A percentile compares a stretch with the other conserved stretches of the same genome.
phyloP scores from a whole-genome alignment of 2,113 vertebrate genomes.

The Calyptommatus sinebrachiatus region DNA sequence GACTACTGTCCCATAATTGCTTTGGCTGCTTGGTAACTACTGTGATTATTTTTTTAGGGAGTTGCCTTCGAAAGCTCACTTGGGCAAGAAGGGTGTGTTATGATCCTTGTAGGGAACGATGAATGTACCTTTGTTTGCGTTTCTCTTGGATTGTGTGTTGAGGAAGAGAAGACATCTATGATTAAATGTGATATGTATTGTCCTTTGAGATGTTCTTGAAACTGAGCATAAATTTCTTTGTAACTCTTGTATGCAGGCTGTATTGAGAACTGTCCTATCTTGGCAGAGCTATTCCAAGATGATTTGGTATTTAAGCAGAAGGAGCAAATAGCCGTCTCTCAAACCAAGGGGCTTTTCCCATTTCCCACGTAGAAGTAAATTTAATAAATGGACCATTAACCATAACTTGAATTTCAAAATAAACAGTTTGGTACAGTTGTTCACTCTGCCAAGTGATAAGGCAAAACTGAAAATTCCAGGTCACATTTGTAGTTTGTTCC shows the following conservation, averaged over 20 bases:
- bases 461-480: neutral
- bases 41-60: neutral
- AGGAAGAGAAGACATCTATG: neutral
- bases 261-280: neutral
- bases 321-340: neutral
- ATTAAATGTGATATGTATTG: neutral
- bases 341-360: neutral
- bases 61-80: neutral
- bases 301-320: neutral
- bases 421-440: neutral
- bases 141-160: constrained; percentile 9
- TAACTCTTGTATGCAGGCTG: neutral
- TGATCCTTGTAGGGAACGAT: neutral
- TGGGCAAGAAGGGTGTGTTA: neutral
- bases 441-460: neutral
- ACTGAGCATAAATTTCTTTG: neutral
- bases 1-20: neutral
- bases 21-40: neutral
- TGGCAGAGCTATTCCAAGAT: neutral
- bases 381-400: neutral
- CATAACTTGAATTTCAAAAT: neutral
- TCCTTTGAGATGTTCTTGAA: neutral
- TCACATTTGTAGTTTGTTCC: neutral
- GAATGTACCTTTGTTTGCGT: constrained; percentile 38
- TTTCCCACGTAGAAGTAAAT: neutral